These are phyloP conservation scores for Cossypha heuglini DNA, from an alignment of 2,797 vertebrate genomes.

Conservation along the genomic window DNA sequence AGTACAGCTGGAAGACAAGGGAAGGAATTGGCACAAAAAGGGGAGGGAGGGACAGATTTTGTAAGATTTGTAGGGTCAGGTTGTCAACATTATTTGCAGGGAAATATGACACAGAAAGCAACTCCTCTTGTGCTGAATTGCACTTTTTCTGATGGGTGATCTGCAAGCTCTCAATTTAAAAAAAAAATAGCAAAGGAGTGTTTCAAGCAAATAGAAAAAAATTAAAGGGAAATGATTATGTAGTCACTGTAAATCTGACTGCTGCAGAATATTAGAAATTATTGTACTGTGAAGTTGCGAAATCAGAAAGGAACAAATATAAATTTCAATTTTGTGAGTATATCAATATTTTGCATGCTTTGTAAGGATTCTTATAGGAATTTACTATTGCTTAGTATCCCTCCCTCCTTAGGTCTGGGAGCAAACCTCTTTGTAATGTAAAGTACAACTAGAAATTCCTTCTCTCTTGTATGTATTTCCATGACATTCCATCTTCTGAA, in stretches of 20 bases:
- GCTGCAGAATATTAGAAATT: slow-evolving; percentile 10
- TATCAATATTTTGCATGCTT: slow-evolving; percentile 65
- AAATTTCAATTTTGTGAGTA: slow-evolving; percentile 53
- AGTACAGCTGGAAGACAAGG: neutral
- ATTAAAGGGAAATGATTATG: neutral
- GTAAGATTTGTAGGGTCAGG: neutral
- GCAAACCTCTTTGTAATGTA: slow-evolving; percentile 57
- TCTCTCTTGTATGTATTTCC: slow-evolving; percentile 58
- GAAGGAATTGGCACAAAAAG: neutral
- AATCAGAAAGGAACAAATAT: neutral
- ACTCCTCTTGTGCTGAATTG: neutral
- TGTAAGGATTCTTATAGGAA: slow-evolving; percentile 62
- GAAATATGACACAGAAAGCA: neutral
- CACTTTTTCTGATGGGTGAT: neutral
- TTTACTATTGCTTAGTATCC: slow-evolving; percentile 60
- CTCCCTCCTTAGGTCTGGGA: slow-evolving; percentile 52
- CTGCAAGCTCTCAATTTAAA: neutral
- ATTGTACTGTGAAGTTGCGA: neutral
- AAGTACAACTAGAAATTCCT: slow-evolving; percentile 58
- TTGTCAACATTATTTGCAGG: neutral
- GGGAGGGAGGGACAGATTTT: neutral
- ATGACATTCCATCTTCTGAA: slow-evolving; percentile 41
- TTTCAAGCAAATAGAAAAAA: neutral
- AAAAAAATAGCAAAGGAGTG: neutral
- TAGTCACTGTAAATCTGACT: slow-evolving; percentile 12